Conservation (phyloP, 1,140 invertebrate genomes). For the Ridgeia piscesae region DNA sequence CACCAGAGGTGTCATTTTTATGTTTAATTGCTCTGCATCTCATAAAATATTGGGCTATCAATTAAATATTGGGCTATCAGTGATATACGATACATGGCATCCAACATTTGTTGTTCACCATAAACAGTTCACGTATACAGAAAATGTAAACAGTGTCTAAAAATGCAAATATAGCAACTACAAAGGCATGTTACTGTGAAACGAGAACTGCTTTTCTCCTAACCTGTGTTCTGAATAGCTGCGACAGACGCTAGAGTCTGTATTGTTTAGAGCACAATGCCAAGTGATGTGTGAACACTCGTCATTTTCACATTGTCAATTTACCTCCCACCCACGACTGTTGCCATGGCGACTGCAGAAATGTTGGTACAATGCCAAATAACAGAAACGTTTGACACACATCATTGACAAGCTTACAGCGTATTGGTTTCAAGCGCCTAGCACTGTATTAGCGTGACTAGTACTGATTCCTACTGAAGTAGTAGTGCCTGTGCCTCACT, state of each 20-base stretch:
- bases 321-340: neutral
- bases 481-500: too few relatives aligned
- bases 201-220: neutral
- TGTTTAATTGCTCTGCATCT: too few relatives aligned
- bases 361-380: neutral
- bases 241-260: neutral
- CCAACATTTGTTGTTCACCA: neutral
- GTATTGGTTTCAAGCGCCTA: neutral
- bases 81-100: too few relatives aligned
- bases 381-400: neutral
- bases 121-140: neutral
- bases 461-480: too few relatives aligned
- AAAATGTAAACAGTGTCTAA: neutral
- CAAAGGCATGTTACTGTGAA: neutral
- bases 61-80: too few relatives aligned
- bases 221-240: neutral
- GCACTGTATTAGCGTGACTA: neutral
- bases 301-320: neutral
- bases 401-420: neutral
- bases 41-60: too few relatives aligned
- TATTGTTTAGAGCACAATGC: neutral
- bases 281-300: neutral
- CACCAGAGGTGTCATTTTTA: too few relatives aligned
- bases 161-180: neutral
- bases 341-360: neutral